Evolutionary conservation across 2,797 vertebrate species (phyloP), one percentile per base, ranked within the genome.

Genomic region (Brachyrhaphis roseni): DNA sequence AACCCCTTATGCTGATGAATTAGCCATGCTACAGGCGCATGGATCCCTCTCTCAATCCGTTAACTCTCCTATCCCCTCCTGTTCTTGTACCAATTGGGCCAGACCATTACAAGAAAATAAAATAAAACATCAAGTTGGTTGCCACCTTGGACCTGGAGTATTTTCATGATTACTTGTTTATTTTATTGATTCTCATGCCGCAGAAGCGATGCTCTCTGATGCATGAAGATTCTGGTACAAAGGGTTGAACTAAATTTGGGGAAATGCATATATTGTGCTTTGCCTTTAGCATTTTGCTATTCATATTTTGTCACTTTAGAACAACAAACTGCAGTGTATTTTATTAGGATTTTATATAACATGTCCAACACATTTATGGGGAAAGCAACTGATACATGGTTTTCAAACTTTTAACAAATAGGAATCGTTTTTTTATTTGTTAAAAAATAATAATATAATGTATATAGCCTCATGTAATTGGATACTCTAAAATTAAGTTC

Each of bases 21-120:
- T 82, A 28, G 80, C 87, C 74, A 39, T 83, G 75, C 78, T 84
- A 45, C 89, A 57, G 66, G 59, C 59, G 87, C 91, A 88, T 86
- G 83, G 83, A 80, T 81, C 78, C 83, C 75, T 78, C 78, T 83
- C 90, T 80, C 82, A 90, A 83, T 90, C 82, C 88, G 64, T 92
- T 93, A 94, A 94, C 89, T 88, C 80, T 84, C 85, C 64, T 78
- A 77, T 84, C 88, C 87, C 90, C 84, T 95, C 89, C 95, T 90
- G 89, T 94, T 94, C 93, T 96, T 97, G 98, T 99, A 99, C 97
- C 98, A 99, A 98, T 98, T 97, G 97, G 97, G 96, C 97, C 93
- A 97, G 94, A 94, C 92, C 81, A 31, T 31, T 81, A 85, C 39
- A 8, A 86, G 80, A 79, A 75, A 49, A 84, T 75, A 81, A 55